Evolutionary conservation across 2,113 vertebrate species (phyloP).

Genomic region (Leucoraja erinaceus): DNA sequence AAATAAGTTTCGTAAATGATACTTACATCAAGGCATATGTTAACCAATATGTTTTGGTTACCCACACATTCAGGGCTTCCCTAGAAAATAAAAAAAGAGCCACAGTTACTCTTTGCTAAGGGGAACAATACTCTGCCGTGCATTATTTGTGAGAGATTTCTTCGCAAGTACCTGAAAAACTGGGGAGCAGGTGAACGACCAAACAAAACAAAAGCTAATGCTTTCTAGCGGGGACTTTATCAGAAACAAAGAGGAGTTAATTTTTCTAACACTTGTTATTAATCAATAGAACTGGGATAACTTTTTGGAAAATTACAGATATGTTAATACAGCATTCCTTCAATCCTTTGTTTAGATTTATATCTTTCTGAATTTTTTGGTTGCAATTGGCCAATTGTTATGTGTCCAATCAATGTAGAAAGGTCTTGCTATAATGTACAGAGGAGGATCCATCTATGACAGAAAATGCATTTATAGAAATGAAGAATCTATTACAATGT

Average conservation of each 20-base stretch:
- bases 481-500: not conserved
- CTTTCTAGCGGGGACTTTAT: not conserved
- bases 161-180: not conserved
- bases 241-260: not conserved
- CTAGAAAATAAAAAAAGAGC: slow-evolving; percentile 48
- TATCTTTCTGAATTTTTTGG: too few relatives aligned
- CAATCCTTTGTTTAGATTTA: not conserved
- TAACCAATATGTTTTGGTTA: slow-evolving; percentile 53
- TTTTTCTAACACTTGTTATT: not conserved
- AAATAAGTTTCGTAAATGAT: slow-evolving; percentile 3
- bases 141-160: not conserved
- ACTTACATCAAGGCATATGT: slow-evolving; percentile 64
- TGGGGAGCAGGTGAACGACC: not conserved
- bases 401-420: not conserved
- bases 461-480: not conserved
- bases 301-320: not conserved
- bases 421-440: not conserved
- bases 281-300: not conserved
- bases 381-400: not conserved
- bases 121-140: not conserved
- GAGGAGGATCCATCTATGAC: not conserved
- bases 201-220: too few relatives aligned
- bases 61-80: slow-evolving; percentile 53
- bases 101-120: not conserved
- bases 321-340: not conserved